Evolutionary conservation across 92 coral and sea anemone species (phyloP).

Genomic region (Pocillopora grandis): DNA sequence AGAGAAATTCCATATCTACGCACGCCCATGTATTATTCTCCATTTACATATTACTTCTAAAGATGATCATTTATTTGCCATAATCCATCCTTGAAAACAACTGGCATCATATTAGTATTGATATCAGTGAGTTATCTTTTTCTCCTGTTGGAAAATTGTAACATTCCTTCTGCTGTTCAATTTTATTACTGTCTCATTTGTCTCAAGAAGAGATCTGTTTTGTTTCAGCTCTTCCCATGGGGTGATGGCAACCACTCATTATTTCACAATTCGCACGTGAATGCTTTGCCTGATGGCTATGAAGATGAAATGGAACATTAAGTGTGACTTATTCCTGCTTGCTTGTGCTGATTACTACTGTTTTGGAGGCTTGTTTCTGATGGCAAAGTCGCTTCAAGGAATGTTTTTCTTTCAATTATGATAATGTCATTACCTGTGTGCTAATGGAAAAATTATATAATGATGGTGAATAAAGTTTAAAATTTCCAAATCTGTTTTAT

Average conservation of each 20-base stretch:
- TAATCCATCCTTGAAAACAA: too few relatives aligned
- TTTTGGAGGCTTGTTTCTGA: constrained; percentile 4
- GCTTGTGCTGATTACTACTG: background rate
- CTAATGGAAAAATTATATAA: constrained; percentile 1
- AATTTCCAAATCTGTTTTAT: background rate
- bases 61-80: too few relatives aligned
- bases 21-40: too few relatives aligned
- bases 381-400: background rate
- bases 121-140: background rate
- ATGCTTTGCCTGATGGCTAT: constrained; percentile 94
- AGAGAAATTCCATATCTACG: too few relatives aligned
- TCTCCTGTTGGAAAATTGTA: background rate
- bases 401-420: background rate
- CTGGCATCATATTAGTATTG: too few relatives aligned
- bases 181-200: background rate
- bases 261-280: constrained; percentile 86
- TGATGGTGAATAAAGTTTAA: constrained; percentile 23
- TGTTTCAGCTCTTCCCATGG: constrained; percentile 92
- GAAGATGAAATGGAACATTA: constrained; percentile 45
- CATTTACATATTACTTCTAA: too few relatives aligned
- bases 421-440: background rate
- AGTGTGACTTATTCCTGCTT: background rate
- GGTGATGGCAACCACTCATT: constrained; percentile 92
- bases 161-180: too few relatives aligned
- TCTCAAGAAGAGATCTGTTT: background rate